Percentiles rank a stretch among this genome's conserved stretches.
phyloP scores from a whole-genome alignment of 2,113 vertebrate genomes.

The Pungitius pungitius region DNA sequence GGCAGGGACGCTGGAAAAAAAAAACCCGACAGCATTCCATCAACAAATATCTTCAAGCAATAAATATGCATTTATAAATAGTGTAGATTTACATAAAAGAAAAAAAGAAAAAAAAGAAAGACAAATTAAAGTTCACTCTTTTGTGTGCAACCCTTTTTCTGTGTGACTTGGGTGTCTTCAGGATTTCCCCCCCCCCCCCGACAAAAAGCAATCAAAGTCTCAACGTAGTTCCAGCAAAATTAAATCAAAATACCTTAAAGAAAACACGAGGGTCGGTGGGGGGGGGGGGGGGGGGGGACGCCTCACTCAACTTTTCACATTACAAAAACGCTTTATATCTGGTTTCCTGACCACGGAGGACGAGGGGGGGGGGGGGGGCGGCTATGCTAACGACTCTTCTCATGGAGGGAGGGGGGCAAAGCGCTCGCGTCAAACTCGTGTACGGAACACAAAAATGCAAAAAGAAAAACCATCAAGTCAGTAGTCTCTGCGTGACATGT shows the following conservation, averaged over 20 bases:
- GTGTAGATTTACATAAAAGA: constrained; percentile 99
- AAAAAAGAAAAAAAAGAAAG: constrained; percentile 83
- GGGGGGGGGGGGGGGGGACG: constrained; percentile 56
- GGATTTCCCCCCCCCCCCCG: constrained; percentile 71
- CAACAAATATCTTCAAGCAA: constrained; percentile 99
- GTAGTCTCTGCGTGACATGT: constrained; percentile 94
- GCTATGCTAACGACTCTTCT: constrained; percentile 89
- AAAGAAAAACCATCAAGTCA: constrained; percentile 90
- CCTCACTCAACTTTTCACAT: constrained; percentile 92
- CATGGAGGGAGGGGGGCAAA: constrained; percentile 75
- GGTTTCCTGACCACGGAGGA: constrained; percentile 84
- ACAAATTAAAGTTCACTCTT: constrained; percentile 95
- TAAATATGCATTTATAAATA: constrained; percentile 99
- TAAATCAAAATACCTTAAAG: constrained; percentile 60
- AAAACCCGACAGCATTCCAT: constrained; percentile 99
- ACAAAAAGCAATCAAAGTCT: constrained; percentile 83
- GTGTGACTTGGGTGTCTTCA: constrained; percentile 88
- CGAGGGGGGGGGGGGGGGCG: constrained; percentile 93
- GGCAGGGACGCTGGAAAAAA: constrained; percentile 99
- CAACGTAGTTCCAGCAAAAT: constrained; percentile 82
- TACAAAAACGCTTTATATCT: constrained; percentile 77
- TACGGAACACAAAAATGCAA: constrained; percentile 84
- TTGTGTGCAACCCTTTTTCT: constrained; percentile 98
- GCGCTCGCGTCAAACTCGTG: constrained; percentile 83
- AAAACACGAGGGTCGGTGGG: constrained; percentile 34